Conservation (phyloP, 2,797 vertebrate species). For the Loriculus beryllinus region DNA sequence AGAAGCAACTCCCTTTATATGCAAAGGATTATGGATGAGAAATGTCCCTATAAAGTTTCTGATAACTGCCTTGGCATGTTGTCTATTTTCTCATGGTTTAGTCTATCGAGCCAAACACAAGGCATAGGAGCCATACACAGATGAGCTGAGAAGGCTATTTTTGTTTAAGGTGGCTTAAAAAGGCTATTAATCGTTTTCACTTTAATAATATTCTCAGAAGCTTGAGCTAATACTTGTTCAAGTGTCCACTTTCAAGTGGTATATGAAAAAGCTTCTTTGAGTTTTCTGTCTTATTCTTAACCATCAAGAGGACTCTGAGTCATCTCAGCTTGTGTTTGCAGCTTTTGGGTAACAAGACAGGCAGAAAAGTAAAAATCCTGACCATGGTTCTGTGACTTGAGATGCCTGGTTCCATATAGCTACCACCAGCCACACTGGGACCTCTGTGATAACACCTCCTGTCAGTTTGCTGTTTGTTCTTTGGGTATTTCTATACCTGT, state of each 20-base stretch:
- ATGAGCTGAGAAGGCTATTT: background rate
- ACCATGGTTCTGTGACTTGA: background rate
- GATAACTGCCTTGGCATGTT: background rate
- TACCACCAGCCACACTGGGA: background rate
- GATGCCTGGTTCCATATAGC: background rate
- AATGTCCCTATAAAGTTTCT: background rate
- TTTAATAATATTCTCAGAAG: background rate
- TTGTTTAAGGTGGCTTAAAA: background rate
- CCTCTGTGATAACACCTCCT: background rate
- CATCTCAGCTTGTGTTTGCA: background rate
- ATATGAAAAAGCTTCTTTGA: background rate
- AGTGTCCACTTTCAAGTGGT: background rate
- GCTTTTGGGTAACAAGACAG: background rate
- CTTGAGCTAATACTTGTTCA: fast-evolving
- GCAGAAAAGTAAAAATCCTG: background rate
- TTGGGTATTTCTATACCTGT: background rate
- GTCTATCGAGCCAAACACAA: background rate
- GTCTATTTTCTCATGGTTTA: background rate
- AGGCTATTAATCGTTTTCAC: background rate
- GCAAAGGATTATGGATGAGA: background rate
- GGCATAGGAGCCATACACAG: background rate
- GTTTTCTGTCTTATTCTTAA: background rate
- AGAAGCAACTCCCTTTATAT: background rate
- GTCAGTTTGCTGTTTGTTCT: background rate
- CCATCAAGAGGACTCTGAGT: background rate